Conservation (phyloP, 2,888 invertebrate species). For the Nectonema munidae region DNA sequence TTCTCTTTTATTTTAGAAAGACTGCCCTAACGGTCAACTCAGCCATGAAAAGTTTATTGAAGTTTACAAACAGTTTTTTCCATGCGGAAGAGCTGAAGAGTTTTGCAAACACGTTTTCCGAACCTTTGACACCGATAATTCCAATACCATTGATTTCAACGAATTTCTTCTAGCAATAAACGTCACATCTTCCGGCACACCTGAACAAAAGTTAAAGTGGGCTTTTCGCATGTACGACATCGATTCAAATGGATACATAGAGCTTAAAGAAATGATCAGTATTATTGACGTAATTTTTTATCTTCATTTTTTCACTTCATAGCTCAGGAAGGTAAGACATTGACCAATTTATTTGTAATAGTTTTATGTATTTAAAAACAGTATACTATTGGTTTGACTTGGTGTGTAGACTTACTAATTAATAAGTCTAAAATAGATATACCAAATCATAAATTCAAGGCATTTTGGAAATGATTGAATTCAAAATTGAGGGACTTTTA, state of each 20-base stretch:
- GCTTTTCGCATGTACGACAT: conserved; percentile 96
- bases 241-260: conserved; percentile 82
- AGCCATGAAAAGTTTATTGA: conserved; percentile 24
- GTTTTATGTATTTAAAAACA: no score
- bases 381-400: neutral
- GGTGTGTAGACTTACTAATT: conserved; percentile 14
- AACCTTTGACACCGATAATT: conserved; percentile 46
- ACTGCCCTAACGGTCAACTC: conserved; percentile 23
- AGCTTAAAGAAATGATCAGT: conserved; percentile 93
- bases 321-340: no score
- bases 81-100: conserved; percentile 22
- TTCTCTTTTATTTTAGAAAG: conserved; percentile 21
- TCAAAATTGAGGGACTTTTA: no score
- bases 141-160: conserved; percentile 31
- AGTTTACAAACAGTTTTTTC: conserved; percentile 23
- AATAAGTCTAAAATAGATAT: no score
- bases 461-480: no score
- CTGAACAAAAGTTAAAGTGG: conserved; percentile 90
- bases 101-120: conserved; percentile 24
- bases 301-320: no score
- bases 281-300: conserved; percentile 54
- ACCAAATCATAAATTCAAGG: no score
- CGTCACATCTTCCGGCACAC: conserved; percentile 78
- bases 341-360: no score
- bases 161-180: conserved; percentile 88